Percentiles rank a stretch among this genome's conserved stretches.
phyloP scores from a whole-genome alignment of 2,888 invertebrate genomes.

The Meiosimyza decipiens region DNA sequence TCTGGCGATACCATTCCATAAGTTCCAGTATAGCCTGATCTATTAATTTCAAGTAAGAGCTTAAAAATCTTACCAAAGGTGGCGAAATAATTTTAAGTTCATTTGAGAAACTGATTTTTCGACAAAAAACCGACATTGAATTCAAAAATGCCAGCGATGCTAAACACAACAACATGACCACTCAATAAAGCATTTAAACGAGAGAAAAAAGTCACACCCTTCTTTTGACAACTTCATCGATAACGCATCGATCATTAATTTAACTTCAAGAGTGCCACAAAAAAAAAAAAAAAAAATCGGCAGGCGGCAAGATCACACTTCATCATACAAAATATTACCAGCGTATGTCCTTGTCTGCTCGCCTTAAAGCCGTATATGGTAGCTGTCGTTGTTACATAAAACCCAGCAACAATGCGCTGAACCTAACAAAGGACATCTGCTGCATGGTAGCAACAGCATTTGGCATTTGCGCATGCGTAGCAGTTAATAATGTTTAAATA shows the following conservation, averaged over 20 bases:
- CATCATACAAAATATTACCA: slow-evolving; percentile 29
- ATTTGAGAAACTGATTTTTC: too few species aligned
- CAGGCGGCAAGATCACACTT: slow-evolving; percentile 32
- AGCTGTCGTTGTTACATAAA: slow-evolving; percentile 18
- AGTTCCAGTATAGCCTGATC: too few species aligned
- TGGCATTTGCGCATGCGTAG: slow-evolving; percentile 16
- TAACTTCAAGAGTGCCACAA: slow-evolving; percentile 28
- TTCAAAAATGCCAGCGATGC: too few species aligned
- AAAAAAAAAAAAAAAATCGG: background rate
- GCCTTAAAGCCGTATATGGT: background rate
- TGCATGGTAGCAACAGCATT: slow-evolving; percentile 3
- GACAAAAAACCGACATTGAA: too few species aligned
- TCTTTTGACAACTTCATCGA: slow-evolving; percentile 34
- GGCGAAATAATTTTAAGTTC: too few species aligned
- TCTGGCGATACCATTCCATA: too few species aligned
- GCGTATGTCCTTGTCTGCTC: slow-evolving; percentile 2
- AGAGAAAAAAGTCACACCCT: background rate
- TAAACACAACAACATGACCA: too few species aligned
- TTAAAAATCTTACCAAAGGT: too few species aligned
- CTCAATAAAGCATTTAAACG: too few species aligned
- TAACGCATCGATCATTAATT: slow-evolving; percentile 29
- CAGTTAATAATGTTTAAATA: slow-evolving; percentile 28
- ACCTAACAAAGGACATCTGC: slow-evolving; percentile 25
- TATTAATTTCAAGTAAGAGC: too few species aligned
- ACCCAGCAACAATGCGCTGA: background rate